Percentiles rank a stretch among this genome's conserved stretches.
phyloP scores from a whole-genome alignment of 2,113 vertebrate species.

The Manacus vitellinus region DNA sequence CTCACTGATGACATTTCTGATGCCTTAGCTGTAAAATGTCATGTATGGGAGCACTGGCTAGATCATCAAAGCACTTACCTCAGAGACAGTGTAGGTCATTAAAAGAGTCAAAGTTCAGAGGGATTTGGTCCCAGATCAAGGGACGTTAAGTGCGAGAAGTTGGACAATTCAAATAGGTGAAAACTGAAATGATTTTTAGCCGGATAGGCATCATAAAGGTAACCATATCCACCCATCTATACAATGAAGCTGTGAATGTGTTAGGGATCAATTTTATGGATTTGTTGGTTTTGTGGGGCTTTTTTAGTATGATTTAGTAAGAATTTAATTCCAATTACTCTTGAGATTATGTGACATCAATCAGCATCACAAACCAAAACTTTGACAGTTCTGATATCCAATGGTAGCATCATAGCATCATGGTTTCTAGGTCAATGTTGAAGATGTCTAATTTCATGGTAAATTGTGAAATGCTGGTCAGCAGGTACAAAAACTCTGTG shows the following conservation, averaged over 20 bases:
- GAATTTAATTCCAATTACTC: neutral
- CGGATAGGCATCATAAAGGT: neutral
- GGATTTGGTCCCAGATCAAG: neutral
- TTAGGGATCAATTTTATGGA: fast-evolving
- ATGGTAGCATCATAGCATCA: neutral
- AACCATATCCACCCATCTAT: neutral
- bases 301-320: neutral
- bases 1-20: neutral
- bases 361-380: neutral
- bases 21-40: neutral
- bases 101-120: neutral
- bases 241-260: neutral
- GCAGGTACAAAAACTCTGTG: neutral
- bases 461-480: neutral
- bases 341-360: neutral
- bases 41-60: neutral
- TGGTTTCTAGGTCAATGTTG: neutral
- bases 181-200: neutral
- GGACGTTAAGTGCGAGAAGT: neutral
- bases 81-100: neutral
- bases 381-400: neutral
- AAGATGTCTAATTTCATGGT: neutral
- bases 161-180: neutral
- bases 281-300: neutral
- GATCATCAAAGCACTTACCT: neutral